Evolutionary conservation across 2,113 vertebrate genomes (phyloP), one percentile per base, ranked within the genome.

Genomic region (Podarcis muralis): DNA sequence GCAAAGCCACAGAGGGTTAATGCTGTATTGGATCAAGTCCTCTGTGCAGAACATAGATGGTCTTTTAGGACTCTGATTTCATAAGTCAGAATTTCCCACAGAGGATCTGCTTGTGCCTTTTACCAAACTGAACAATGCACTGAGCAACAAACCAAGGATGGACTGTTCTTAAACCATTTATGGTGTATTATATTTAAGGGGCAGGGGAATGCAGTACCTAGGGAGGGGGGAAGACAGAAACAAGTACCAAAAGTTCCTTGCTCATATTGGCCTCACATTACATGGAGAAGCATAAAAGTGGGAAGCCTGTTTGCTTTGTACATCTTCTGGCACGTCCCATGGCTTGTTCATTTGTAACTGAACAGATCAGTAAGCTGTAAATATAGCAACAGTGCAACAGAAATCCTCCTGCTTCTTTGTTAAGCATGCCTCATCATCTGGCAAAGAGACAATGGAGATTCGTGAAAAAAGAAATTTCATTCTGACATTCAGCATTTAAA

Each of bases 11-110:
- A 53, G 48, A 53, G 48, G 48, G 48, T 53, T 53, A 53, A 53
- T 12, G 11, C 48, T 53, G 48, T 53, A 12, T 53, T 12, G 48
- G 48, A 53, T 53, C 3, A 88, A 89, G 88, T 27, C 13, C 43
- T 87, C 53, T 15, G 16, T 84, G 18, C 13, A 85, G 40, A 30
- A 79, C 3, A 66, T 68, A 53, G 48, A 53, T 53, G 48, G 48
- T 53, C 48, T 53, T 53, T 53, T 53, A 53, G 48, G 48, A 53
- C 48, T 53, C 48, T 53, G 48, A 53, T 15, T 18, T 48, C 57
- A 86, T 57, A 91, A 82, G 20, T 89, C 69, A 59, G n/a, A 90
- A 92, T 92, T 90, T 81, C 37, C 40, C 8, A 35, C 3, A 4
- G 35, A 0, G 0, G 66, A 86, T 80, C 4, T 65, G 79, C 20